Conservation (phyloP, 1,140 invertebrate genomes). For the Nylanderia fulva region DNA sequence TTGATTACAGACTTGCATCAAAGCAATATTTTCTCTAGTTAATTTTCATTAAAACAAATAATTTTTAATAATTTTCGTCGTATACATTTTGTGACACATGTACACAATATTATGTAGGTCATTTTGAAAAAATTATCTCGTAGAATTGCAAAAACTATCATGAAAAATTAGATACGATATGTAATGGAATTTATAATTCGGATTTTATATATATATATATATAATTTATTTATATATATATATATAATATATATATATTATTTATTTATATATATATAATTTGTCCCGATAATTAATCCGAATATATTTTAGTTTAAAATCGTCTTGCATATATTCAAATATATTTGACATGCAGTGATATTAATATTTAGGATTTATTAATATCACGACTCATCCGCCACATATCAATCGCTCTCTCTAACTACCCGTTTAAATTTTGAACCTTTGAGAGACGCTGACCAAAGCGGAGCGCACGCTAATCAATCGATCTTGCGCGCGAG, state of each 20-base stretch:
- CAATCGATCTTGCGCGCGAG: conserved; percentile 27
- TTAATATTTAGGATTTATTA: conserved; percentile 24
- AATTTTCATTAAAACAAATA: background rate
- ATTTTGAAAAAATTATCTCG: background rate
- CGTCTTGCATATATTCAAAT: conserved; percentile 20
- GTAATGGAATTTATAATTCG: background rate
- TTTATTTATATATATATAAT: too few relatives aligned
- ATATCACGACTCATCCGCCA: background rate
- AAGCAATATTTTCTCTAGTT: conserved; percentile 9
- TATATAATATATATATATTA: too few relatives aligned
- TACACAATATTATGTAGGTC: background rate
- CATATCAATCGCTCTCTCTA: background rate
- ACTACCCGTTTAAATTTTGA: conserved; percentile 26
- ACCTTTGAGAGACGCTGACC: background rate
- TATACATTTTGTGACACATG: background rate
- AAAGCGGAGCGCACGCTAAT: background rate
- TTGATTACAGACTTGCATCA: background rate
- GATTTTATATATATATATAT: too few relatives aligned
- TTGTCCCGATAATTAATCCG: background rate
- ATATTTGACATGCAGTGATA: background rate
- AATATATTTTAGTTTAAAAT: conserved; percentile 16
- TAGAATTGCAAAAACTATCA: background rate
- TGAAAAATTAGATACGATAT: background rate
- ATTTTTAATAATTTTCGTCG: background rate
- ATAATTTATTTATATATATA: too few relatives aligned